Evolutionary conservation across 2,113 vertebrate genomes (phyloP).

Genomic region (Cygnus buccinator): DNA sequence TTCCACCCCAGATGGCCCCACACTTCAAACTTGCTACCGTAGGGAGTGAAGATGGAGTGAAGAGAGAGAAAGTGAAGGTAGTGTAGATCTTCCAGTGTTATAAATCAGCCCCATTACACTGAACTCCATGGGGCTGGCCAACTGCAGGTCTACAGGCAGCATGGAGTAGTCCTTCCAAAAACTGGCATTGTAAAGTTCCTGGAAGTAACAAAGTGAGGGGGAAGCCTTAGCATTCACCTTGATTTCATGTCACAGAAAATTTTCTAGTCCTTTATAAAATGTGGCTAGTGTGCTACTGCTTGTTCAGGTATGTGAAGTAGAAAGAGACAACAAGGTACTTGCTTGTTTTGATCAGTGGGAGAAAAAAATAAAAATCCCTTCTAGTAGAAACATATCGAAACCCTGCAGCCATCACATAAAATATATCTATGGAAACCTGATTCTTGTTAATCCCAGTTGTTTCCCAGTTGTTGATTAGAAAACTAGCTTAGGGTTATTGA

Average conservation of each 20-base stretch:
- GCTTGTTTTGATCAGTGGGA: neutral
- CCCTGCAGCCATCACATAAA: neutral
- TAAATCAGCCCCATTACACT: neutral
- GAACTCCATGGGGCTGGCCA: neutral
- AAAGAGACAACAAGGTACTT: neutral
- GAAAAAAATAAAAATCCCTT: accelerated
- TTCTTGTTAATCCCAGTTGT: neutral
- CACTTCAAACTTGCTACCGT: accelerated
- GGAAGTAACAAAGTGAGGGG: neutral
- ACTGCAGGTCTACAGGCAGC: neutral
- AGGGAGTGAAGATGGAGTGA: neutral
- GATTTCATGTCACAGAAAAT: neutral
- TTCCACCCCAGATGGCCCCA: neutral
- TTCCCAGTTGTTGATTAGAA: neutral
- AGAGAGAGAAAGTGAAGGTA: neutral
- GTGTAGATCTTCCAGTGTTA: neutral
- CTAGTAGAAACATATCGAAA: neutral
- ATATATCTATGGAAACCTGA: neutral
- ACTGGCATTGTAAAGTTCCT: neutral
- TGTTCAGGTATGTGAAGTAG: neutral
- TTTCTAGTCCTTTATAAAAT: neutral
- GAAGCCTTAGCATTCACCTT: neutral
- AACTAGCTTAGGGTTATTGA: neutral
- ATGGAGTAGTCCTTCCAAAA: neutral
- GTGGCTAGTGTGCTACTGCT: neutral